phyloP scores from a whole-genome alignment of 2,888 invertebrate genomes.

The Synanthedon myopaeformis region DNA sequence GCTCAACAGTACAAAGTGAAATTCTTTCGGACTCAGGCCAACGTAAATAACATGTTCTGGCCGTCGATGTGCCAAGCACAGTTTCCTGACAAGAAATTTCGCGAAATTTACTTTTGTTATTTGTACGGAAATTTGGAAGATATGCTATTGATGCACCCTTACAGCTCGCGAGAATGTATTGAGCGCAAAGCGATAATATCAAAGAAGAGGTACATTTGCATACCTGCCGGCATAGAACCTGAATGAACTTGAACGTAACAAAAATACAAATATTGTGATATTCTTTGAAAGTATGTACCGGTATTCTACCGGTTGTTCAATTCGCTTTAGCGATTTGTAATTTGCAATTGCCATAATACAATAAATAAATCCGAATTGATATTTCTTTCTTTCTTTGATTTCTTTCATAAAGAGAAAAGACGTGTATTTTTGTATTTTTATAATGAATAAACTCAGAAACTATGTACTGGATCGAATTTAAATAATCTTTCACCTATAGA shows the following conservation, averaged over 20 bases:
- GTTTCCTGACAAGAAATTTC: conserved; percentile 51
- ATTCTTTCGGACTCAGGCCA: conserved; percentile 35
- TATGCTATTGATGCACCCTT: conserved; percentile 41
- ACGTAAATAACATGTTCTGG: conserved; percentile 45
- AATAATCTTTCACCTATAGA: no score
- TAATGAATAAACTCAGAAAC: no score
- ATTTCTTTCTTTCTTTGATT: no score
- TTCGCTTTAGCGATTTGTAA: no score
- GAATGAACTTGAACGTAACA: not conserved
- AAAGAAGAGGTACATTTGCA: conserved; percentile 33
- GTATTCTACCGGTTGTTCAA: no score
- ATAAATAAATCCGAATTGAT: no score
- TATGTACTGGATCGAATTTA: no score
- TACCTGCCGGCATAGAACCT: conserved; percentile 26
- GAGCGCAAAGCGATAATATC: conserved; percentile 22
- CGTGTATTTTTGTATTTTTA: no score
- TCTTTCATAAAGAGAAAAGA: no score
- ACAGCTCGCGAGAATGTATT: conserved; percentile 23
- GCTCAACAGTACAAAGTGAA: conserved; percentile 28
- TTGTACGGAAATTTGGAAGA: conserved; percentile 32
- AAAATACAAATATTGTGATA: no score
- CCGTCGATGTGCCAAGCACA: conserved; percentile 48
- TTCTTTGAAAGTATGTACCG: no score
- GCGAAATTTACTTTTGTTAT: conserved; percentile 56
- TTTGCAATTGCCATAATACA: no score